phyloP scores from a whole-genome alignment of 2,888 invertebrate genomes.

The Cosmia trapezina region DNA sequence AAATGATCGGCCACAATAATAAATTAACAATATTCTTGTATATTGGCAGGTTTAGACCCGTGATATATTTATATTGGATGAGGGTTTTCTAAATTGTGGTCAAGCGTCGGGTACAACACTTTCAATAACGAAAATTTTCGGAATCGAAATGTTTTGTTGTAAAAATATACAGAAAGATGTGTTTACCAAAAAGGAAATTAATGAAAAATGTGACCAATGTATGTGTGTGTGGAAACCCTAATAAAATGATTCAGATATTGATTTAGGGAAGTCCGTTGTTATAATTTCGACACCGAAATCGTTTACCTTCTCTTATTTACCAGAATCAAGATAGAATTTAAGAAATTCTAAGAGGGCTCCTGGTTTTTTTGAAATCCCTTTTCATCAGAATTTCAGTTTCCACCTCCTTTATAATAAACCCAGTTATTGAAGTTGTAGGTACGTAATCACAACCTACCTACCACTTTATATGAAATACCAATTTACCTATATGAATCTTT shows the following conservation, averaged over 20 bases:
- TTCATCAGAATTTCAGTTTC: neutral
- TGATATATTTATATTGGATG: conserved; percentile 56
- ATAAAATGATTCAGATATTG: conserved; percentile 19
- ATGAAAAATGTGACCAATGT: conserved; percentile 22
- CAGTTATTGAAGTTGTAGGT: neutral
- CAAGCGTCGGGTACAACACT: conserved; percentile 14
- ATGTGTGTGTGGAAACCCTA: conserved; percentile 8
- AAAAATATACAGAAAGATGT: conserved; percentile 29
- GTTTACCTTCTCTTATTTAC: conserved; percentile 7
- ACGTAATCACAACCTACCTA: too few relatives aligned
- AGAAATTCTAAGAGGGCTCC: neutral
- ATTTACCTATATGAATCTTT: neutral
- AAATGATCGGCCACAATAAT: conserved; percentile 71
- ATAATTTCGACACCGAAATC: neutral
- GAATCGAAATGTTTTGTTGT: conserved; percentile 40
- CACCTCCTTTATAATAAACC: neutral
- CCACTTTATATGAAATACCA: neutral
- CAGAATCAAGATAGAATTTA: conserved; percentile 28
- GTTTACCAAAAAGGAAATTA: conserved; percentile 24
- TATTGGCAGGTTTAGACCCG: conserved; percentile 51
- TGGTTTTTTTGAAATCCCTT: too few relatives aligned
- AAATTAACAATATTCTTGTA: conserved; percentile 66
- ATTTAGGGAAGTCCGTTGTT: conserved; percentile 14
- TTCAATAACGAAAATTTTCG: conserved; percentile 30
- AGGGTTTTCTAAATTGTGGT: conserved; percentile 30